Percentiles rank a stretch among this genome's conserved stretches.
These are phyloP conservation scores for Pogonomyrmex californicus DNA, from an alignment of 1,140 invertebrate genomes.

Conservation along the genomic window DNA sequence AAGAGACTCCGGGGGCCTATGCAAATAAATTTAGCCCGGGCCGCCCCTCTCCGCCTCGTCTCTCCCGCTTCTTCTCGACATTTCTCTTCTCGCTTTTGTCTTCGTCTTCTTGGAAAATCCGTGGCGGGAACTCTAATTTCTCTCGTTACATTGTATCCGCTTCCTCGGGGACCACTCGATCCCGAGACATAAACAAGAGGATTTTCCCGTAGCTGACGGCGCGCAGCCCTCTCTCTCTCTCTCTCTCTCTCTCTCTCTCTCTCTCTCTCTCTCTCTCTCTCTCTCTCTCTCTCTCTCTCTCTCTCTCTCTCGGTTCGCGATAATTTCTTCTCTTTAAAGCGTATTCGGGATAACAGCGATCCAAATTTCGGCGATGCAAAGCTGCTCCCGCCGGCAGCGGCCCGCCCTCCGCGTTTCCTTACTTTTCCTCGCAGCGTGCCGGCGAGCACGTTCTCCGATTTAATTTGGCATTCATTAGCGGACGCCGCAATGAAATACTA, in stretches of 20 bases:
- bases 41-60: not conserved
- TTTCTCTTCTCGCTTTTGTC: constrained; percentile 45
- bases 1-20: constrained; percentile 72
- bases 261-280: not conserved
- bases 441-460: constrained; percentile 63
- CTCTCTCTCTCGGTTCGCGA: constrained; percentile 52
- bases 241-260: not conserved
- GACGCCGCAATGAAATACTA: constrained; percentile 57
- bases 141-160: constrained; percentile 57
- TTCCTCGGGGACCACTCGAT: constrained; percentile 64
- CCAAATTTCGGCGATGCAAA: constrained; percentile 52
- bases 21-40: constrained; percentile 70
- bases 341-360: constrained; percentile 61
- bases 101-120: constrained; percentile 47
- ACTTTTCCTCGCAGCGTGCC: constrained; percentile 34
- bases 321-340: constrained; percentile 63
- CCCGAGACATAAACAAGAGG: constrained; percentile 70
- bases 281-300: no score
- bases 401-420: constrained; percentile 9
- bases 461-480: constrained; percentile 68
- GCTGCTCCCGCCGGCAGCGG: constrained; percentile 14
- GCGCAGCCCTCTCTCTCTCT: not conserved
- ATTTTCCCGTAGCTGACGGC: constrained; percentile 55
- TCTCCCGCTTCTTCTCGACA: not conserved
- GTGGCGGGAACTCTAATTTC: constrained; percentile 64